A percentile compares a stretch with the other conserved stretches of the same genome.
Conservation (phyloP, 2,113 vertebrate genomes). For the Ornithorhynchus anatinus region DNA sequence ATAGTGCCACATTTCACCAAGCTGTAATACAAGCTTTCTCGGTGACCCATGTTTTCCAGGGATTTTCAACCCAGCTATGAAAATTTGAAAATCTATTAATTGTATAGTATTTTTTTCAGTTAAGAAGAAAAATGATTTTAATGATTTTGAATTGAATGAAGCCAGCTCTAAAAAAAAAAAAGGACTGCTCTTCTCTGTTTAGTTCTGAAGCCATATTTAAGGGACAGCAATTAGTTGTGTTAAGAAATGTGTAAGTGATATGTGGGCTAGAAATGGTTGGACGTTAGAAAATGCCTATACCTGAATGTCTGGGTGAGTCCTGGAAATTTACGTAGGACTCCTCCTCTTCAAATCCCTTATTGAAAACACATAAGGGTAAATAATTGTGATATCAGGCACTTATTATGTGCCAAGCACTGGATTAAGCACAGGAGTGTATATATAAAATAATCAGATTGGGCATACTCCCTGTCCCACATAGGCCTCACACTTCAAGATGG, state of each 20-base stretch:
- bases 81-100: slow-evolving; percentile 11
- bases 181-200: background rate
- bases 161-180: background rate
- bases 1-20: background rate
- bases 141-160: background rate
- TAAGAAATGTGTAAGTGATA: background rate
- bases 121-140: background rate
- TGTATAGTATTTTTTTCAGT: background rate
- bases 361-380: no score
- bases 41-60: slow-evolving; percentile 4
- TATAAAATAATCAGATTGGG: no score
- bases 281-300: no score
- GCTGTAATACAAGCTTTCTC: background rate
- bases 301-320: no score
- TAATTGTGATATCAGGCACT: no score
- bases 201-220: background rate
- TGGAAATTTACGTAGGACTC: no score
- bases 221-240: background rate
- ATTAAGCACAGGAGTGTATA: no score
- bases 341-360: no score
- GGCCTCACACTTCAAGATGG: background rate
- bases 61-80: background rate
- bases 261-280: no score
- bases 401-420: no score
- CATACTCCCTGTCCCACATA: no score